These are phyloP conservation scores for Carlito syrichta DNA, from an alignment of 2,113 vertebrate species.

Conservation along the genomic window DNA sequence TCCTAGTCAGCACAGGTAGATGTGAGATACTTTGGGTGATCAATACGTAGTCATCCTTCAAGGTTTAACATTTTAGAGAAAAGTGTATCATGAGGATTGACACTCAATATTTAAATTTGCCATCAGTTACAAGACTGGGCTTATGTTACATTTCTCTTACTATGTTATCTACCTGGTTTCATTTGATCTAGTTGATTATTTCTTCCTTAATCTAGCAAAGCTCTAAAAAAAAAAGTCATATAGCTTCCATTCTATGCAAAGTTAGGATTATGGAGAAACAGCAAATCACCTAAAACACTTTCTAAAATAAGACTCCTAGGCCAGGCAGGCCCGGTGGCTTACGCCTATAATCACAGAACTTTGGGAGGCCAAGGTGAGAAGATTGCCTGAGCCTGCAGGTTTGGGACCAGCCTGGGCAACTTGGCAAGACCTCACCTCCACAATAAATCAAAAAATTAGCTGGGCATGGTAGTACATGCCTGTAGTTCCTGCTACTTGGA, in stretches of 20 bases:
- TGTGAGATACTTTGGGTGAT: neutral
- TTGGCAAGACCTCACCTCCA: too few relatives aligned
- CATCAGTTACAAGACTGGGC: neutral
- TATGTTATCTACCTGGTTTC: neutral
- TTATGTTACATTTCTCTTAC: neutral
- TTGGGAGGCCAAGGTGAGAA: too few relatives aligned
- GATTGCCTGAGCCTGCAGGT: too few relatives aligned
- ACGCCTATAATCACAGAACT: too few relatives aligned
- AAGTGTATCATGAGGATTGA: neutral
- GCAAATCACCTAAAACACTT: neutral
- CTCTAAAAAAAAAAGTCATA: neutral
- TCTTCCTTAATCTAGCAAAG: constrained; percentile 3
- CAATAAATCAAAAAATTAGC: too few relatives aligned
- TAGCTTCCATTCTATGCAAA: neutral
- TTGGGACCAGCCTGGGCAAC: too few relatives aligned
- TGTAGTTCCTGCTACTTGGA: too few relatives aligned
- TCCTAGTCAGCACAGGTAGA: neutral
- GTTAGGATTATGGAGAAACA: neutral
- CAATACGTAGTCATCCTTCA: neutral
- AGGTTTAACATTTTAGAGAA: neutral
- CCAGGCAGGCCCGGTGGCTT: too few relatives aligned
- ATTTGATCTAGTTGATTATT: neutral
- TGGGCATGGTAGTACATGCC: too few relatives aligned
- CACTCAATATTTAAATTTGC: neutral
- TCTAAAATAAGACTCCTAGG: neutral